These are phyloP conservation scores for Nyctibius bracteatus DNA, from an alignment of 2,113 vertebrate genomes.

Conservation along the genomic window DNA sequence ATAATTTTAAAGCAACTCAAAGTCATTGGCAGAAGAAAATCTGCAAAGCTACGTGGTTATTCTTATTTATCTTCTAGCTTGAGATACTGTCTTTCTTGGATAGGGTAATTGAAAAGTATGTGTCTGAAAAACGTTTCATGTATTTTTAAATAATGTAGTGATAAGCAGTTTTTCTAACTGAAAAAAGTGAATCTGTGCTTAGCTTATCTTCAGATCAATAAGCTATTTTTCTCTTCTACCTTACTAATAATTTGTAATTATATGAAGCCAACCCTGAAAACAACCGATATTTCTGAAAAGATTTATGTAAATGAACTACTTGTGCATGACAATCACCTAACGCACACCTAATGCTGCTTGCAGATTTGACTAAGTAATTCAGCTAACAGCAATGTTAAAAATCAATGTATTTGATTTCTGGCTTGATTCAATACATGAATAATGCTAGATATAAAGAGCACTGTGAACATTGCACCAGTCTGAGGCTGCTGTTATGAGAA, in stretches of 20 bases:
- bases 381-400: neutral
- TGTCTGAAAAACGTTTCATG: neutral
- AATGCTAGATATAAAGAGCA: neutral
- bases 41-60: neutral
- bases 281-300: constrained; percentile 31
- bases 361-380: constrained; percentile 30
- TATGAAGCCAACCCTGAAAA: constrained; percentile 20
- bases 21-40: neutral
- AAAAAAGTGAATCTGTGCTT: neutral
- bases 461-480: neutral
- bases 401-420: constrained; percentile 17
- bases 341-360: constrained; percentile 1
- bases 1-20: neutral
- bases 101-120: neutral
- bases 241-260: constrained; percentile 41
- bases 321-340: constrained; percentile 17
- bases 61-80: neutral
- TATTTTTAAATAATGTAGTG: neutral
- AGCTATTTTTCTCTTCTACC: constrained; percentile 19
- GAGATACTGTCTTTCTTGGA: neutral
- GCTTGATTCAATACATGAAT: neutral
- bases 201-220: neutral
- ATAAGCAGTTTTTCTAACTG: neutral
- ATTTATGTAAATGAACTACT: constrained; percentile 33
- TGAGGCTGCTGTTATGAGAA: neutral